Base-by-base conservation (phyloP, 2,113 vertebrate genomes). In the Myrmophylax atrothorax region DNA sequence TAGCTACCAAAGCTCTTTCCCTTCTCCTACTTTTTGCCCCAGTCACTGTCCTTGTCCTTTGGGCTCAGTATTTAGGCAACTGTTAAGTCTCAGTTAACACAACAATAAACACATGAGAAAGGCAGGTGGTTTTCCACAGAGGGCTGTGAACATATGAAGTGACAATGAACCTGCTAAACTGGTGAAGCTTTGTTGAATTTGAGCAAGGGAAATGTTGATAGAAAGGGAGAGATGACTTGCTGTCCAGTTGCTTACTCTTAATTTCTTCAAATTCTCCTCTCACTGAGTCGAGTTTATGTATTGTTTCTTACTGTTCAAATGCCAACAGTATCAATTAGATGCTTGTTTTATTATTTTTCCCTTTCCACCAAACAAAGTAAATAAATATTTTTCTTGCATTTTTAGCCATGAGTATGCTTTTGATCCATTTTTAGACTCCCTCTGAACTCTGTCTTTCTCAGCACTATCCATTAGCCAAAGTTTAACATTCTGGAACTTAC, bases 401-500 rank as follows among this genome's bases (percentile, higher is more conserved):
- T 95, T 91, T 89, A 73, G 44, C 37, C 37, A 33, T 22, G 53
- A 78, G 11, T 66, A 56, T 66, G n/a, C 25, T 94, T 96, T 67
- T 87, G 78, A 87, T 87, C 64, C 40, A 49, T 52, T 64, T 86
- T 77, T 86, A 88, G 78, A 46, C 23, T 42, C 84, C 56, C 52
- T 83, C 79, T 84, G n/a, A 79, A 79, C 72, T 18, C n/a, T 62
- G 67, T 63, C 56, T 77, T 79, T 64, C 81, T 87, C 74, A 92
- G 53, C 35, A 78, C 42, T 82, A 68, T 81, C 78, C 85, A 85
- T 89, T 93, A 90, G 74, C 47, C 76, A 58, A 95, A 90, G 83
- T 96, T 95, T 96, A 97, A 97, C 67, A 97, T 93, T 93, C 92
- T 92, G 89, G 96, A 97, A 96, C 88, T 97, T 97, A 87, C 70